Base-by-base conservation (phyloP, 1,140 invertebrate genomes). In the Drosophila nigromelanica region DNA sequence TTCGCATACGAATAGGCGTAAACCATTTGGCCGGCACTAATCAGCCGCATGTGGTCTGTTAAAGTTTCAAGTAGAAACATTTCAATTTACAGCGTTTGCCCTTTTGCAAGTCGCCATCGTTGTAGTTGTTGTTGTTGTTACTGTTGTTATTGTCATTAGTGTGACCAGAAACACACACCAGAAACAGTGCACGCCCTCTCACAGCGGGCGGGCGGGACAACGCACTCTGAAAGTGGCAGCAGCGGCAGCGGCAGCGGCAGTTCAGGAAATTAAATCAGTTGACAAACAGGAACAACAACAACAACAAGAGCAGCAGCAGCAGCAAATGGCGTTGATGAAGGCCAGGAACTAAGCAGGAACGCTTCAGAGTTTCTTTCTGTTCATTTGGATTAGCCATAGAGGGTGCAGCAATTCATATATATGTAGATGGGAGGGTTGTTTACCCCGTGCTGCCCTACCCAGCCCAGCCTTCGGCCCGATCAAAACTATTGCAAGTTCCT, bases 241-340 rank as follows among this genome's bases (percentile, higher is more conserved):
- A 60, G 60, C 64, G 45, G 47, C 18, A 64, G 61, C 18, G 18
- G 18, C 18, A 18, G 55, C 64, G 45, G 47, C 18, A 64, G 61
- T 62, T 64, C 73, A 83, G 82, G 69, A 87, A 87, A 89, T 87
- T 89, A 89, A 87, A 87, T 87, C 82, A 87, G 83, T 87, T 87
- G 82, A 82, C 82, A 87, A 86, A 80, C 62, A 78, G 76, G 3
- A 27, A 27, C 27, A 27, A 27, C 5, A 27, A 27, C 27, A 27
- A 5, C 5, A 27, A 27, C 27, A 27, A 6, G 5, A 6, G 1
- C 5, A 27, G 27, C 27, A 37, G 27, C 27, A 37, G 8, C 51
- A 52, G 67, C 67, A 51, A 75, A 72, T 76, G 60, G 67, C 67
- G 60, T 75, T 75, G 61, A 62, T 70, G 66, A 66, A 52, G 60